phyloP scores from a whole-genome alignment of 2,113 vertebrate species.

The Mionectes macconnelli region DNA sequence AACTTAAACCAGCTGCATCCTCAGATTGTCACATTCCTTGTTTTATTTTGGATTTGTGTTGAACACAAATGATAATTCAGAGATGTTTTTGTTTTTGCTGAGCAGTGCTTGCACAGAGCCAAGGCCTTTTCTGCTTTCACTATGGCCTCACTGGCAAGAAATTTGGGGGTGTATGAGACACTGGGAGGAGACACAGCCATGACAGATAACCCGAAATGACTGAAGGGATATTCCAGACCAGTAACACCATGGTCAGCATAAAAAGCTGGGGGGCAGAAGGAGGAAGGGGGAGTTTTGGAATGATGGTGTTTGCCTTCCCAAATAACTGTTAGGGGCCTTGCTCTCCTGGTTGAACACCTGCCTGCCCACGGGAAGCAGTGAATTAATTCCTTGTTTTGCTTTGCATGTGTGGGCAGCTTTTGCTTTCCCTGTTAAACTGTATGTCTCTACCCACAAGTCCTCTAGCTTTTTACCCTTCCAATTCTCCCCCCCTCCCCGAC shows the following conservation, averaged over 20 bases:
- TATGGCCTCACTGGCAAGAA: background rate
- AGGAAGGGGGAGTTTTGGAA: background rate
- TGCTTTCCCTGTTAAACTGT: background rate
- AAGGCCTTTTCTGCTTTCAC: background rate
- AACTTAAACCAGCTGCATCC: background rate
- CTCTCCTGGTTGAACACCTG: background rate
- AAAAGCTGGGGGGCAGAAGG: background rate
- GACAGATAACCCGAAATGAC: background rate
- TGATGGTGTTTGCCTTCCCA: background rate
- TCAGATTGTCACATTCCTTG: background rate
- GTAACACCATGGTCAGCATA: background rate
- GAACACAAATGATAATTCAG: background rate
- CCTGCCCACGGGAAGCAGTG: background rate
- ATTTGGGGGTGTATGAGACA: background rate
- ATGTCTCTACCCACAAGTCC: background rate
- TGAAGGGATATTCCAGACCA: background rate
- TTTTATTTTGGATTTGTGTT: background rate
- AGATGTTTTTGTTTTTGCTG: background rate
- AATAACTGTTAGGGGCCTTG: background rate
- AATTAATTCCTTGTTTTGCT: background rate
- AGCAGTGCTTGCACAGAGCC: background rate
- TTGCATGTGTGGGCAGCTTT: background rate
- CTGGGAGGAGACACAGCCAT: background rate
- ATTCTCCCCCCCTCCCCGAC: too few species aligned
- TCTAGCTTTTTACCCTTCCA: background rate